Percentiles rank a stretch among this genome's conserved stretches.
These are phyloP conservation scores for Caenorhabditis sulstoni DNA, from an alignment of 2,888 invertebrate genomes.

Conservation along the genomic window DNA sequence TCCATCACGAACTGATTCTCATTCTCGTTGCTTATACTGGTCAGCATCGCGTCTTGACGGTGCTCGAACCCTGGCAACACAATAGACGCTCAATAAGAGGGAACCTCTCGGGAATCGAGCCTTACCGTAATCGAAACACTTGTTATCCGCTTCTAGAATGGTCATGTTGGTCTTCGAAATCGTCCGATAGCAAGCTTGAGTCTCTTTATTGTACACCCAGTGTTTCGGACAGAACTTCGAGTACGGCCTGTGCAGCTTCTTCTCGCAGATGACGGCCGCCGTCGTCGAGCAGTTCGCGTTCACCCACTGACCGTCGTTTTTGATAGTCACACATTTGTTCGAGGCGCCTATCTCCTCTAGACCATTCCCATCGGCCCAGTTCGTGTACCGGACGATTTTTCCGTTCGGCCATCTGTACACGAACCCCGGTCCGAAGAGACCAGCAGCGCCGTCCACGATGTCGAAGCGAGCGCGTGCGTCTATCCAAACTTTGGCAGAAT, in stretches of 20 bases:
- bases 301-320: conserved; percentile 65
- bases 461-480: conserved; percentile 72
- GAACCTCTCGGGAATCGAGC: not conserved
- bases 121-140: conserved; percentile 67
- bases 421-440: conserved; percentile 73
- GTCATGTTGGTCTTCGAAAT: conserved; percentile 66
- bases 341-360: conserved; percentile 36
- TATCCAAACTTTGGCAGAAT: conserved; percentile 62
- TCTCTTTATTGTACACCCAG: conserved; percentile 68
- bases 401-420: conserved; percentile 74
- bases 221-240: conserved; percentile 69
- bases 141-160: conserved; percentile 71
- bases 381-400: conserved; percentile 66
- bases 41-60: conserved; percentile 71
- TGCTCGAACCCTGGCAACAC: conserved; percentile 68
- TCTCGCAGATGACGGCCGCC: conserved; percentile 69
- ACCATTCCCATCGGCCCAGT: conserved; percentile 69
- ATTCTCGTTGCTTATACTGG: conserved; percentile 62
- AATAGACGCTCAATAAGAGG: not conserved
- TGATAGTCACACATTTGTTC: conserved; percentile 66
- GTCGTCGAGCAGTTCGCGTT: conserved; percentile 63
- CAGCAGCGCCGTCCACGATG: conserved; percentile 71
- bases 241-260: conserved; percentile 58
- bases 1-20: conserved; percentile 71
- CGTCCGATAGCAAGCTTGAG: conserved; percentile 67